Conservation (phyloP, 2,113 vertebrate genomes). For the Oreochromis aureus region DNA sequence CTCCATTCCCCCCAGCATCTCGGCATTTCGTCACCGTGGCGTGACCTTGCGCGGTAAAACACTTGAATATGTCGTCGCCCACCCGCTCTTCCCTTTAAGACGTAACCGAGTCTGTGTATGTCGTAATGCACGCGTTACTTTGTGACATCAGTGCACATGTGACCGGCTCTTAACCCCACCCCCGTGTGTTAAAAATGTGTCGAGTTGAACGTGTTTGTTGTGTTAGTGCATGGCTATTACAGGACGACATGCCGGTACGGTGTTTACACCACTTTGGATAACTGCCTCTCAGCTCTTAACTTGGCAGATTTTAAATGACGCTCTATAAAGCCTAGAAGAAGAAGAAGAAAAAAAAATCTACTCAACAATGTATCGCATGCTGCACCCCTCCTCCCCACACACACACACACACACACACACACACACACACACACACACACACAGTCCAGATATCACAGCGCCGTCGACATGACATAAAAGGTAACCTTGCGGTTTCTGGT, state of each 20-base stretch:
- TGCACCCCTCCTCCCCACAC: neutral
- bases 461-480: constrained; percentile 60
- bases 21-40: constrained; percentile 3
- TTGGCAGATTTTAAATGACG: constrained; percentile 49
- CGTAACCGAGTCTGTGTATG: constrained; percentile 50
- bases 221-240: constrained; percentile 56
- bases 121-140: constrained; percentile 44
- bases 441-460: constrained; percentile 54
- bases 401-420: neutral
- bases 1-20: constrained; percentile 41
- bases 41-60: neutral
- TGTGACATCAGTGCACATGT: constrained; percentile 61
- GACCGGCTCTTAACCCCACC: constrained; percentile 27
- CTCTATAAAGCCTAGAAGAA: constrained; percentile 33
- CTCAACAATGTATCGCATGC: constrained; percentile 55
- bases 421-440: neutral
- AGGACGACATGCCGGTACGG: constrained; percentile 15
- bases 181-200: constrained; percentile 37
- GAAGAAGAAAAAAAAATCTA: constrained; percentile 27
- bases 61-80: neutral
- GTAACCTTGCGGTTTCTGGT: constrained; percentile 71
- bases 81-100: constrained; percentile 54
- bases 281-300: constrained; percentile 42
- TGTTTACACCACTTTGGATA: constrained; percentile 28
- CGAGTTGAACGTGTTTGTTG: constrained; percentile 48